These are phyloP conservation scores for Lordiphosa andalusiaca DNA, from an alignment of 2,888 invertebrate species.

Conservation along the genomic window DNA sequence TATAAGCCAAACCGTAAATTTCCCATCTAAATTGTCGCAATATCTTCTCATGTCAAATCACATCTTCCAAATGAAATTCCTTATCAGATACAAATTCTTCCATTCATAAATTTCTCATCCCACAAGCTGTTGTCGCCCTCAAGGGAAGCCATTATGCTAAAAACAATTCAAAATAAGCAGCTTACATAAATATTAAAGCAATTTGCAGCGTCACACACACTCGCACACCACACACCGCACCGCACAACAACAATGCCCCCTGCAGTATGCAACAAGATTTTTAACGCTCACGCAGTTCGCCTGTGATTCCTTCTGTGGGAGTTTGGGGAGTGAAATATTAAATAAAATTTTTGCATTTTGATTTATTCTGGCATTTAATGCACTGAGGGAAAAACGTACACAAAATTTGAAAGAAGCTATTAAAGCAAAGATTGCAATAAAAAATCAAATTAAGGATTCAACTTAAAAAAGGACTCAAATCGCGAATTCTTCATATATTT, in stretches of 20 bases:
- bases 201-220: constrained; percentile 11
- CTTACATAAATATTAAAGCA: constrained; percentile 11
- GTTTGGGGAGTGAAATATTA: constrained; percentile 9
- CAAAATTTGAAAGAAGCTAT: background rate
- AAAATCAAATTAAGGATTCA: no score
- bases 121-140: constrained; percentile 1
- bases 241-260: constrained; percentile 3
- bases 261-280: constrained; percentile 20
- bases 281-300: constrained; percentile 5
- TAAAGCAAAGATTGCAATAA: no score
- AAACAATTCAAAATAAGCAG: constrained; percentile 8
- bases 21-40: no score
- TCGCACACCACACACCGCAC: background rate
- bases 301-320: background rate
- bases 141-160: constrained; percentile 4
- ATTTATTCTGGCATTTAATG: constrained; percentile 43
- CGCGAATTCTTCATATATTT: no score
- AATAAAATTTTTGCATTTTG: constrained; percentile 51
- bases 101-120: no score
- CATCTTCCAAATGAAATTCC: background rate
- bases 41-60: no score
- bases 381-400: background rate
- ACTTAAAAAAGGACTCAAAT: no score
- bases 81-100: no score
- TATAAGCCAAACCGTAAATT: no score